Conservation (phyloP, 2,797 vertebrate species). For the Tokudaia muenninki region DNA sequence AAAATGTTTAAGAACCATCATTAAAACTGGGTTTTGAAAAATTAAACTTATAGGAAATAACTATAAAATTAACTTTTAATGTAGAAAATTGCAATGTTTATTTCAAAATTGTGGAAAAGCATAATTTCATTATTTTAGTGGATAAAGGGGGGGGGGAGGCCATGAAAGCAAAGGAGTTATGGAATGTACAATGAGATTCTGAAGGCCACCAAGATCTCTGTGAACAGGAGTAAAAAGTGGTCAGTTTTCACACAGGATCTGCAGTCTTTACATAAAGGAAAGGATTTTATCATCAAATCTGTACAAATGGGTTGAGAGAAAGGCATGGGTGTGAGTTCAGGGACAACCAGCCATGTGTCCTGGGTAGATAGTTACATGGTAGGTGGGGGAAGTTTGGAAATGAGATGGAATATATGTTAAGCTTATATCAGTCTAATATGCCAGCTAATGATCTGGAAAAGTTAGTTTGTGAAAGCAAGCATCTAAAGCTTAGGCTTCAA, state of each 20-base stretch:
- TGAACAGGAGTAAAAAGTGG: background rate
- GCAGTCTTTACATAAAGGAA: background rate
- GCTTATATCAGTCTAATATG: background rate
- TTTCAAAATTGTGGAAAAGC: background rate
- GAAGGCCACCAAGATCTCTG: background rate
- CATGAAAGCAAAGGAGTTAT: background rate
- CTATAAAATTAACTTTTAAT: background rate
- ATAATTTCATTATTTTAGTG: background rate
- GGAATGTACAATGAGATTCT: background rate
- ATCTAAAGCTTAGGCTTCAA: background rate
- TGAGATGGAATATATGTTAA: no score
- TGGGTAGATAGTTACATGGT: background rate
- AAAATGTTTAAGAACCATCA: background rate
- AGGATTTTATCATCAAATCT: background rate
- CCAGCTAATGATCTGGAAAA: background rate
- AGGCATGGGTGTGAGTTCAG: accelerated
- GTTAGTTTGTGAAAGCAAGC: background rate
- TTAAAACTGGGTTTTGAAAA: background rate
- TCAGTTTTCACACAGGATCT: background rate
- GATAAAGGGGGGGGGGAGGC: background rate
- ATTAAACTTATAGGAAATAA: background rate
- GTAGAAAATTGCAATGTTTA: background rate
- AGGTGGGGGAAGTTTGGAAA: background rate
- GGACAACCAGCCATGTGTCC: accelerated
- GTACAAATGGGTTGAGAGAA: background rate